Base-by-base conservation (phyloP, 2,113 vertebrate species). In the Chamaetylas fuelleborni region DNA sequence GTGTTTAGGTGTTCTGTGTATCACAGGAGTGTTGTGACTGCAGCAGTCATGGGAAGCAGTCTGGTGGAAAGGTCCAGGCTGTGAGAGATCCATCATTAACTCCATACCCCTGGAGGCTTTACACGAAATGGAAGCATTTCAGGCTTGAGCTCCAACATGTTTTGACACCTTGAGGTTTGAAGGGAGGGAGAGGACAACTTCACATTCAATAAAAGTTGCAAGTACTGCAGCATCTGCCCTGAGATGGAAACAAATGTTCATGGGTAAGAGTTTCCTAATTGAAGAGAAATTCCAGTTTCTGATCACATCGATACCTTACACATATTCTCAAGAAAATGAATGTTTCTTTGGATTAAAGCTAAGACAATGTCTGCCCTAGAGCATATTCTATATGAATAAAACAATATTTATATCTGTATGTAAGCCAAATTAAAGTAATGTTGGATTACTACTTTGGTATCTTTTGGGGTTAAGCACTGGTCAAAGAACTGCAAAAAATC, bases 11-110 rank as follows among this genome's bases (percentile, higher is more conserved):
- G 34, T 17, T 48, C 3, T 23, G 2, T 2, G 7, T 11, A 9
- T 43, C 23, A 24, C 0, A 1, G 36, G 15, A 43, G 5, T 9
- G 28, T 19, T 0, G 1, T 34, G 60, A 60, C 42, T 1, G 4
- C 71, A 79, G 56, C 33, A 58, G 51, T 40, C 36, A 26, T 8
- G 14, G n/a, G n/a, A 50, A 78, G 34, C 4, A 42, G 14, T 15
- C 14, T 2, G 4, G 18, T 22, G 45, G 29, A 36, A 64, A 65
- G 11, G 58, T 33, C 54, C 17, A 72, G 53, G 25, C 25, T 85
- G 19, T 56, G 54, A 33, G 25, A 48, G 17, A 48, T 72, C 53
- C 36, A 67, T 60, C 45, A 71, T 45, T 48, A 69, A 8, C 13
- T 69, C n/a, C 17, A 20, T 4, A 20, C 34, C 43, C 24, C 13